Percentiles rank a stretch among this genome's conserved stretches.
Conservation (phyloP, 2,888 invertebrate species). For the Luperina testacea region DNA sequence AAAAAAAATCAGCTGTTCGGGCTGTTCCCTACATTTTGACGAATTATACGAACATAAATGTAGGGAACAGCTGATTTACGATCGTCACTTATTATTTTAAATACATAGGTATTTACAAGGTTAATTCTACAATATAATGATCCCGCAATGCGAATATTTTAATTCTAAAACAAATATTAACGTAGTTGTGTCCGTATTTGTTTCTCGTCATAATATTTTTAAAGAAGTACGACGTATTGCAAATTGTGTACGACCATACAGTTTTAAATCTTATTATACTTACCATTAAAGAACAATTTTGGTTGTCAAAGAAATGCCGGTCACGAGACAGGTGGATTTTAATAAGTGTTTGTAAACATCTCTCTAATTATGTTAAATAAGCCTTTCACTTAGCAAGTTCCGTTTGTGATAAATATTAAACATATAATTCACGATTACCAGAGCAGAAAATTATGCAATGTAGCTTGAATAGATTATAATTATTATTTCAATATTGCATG, state of each 20-base stretch:
- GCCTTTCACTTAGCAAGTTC: slow-evolving; percentile 13
- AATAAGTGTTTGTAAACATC: slow-evolving; percentile 13
- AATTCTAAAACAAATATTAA: slow-evolving; percentile 57
- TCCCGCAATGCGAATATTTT: slow-evolving; percentile 59
- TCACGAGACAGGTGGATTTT: not conserved
- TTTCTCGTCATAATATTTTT: slow-evolving; percentile 38
- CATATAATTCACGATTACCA: slow-evolving; percentile 23
- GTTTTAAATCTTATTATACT: not conserved
- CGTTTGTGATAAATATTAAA: slow-evolving; percentile 5
- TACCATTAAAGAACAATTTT: not conserved
- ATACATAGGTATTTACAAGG: slow-evolving; percentile 14
- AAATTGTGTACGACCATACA: not conserved
- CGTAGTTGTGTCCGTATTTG: slow-evolving; percentile 44
- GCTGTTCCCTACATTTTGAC: too few species aligned
- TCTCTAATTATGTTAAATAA: slow-evolving; percentile 18
- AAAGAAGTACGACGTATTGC: slow-evolving; percentile 1
- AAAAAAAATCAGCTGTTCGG: too few species aligned
- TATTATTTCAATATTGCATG: slow-evolving; percentile 13
- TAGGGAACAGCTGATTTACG: too few species aligned
- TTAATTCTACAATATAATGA: slow-evolving; percentile 34
- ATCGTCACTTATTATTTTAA: slow-evolving; percentile 32
- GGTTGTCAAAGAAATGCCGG: not conserved
- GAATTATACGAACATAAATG: too few species aligned
- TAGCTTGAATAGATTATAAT: slow-evolving; percentile 14
- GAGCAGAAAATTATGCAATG: slow-evolving; percentile 33